Evolutionary conservation across 2,888 invertebrate genomes (phyloP), one percentile per base, ranked within the genome.

Genomic region (Yponomeuta cagnagella): DNA sequence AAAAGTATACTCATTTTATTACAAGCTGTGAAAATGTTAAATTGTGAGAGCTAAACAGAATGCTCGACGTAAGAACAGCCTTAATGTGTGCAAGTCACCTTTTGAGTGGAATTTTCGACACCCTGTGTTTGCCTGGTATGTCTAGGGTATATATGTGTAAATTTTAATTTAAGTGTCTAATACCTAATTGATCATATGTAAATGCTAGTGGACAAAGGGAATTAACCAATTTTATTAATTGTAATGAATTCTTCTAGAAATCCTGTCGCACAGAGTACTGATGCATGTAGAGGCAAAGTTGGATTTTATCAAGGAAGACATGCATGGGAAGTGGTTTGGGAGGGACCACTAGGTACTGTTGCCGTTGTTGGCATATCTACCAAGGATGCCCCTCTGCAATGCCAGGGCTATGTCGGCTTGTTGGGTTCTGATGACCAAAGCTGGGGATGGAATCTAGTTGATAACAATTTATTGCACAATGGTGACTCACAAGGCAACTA

Each of bases 401-500:
- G 97, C 86, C 97, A 96, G 80, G 99, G 99, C 71, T 99, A 99
- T 93, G 96, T 98, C 70, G 97, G 98, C 10, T 92, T 99, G 72
- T 91, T 99, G 74, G 99, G 99, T 48, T 96, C 97, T 6, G 98
- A 99, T 91, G 97, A 98, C 84, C 97, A 99, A 86, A 98, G 98
- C 81, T 99, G 99, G 99, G 99, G 99, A 15, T 99, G 99, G 99
- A 99, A 99, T 94, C 94, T 99, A 78, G 99, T 99, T 70, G 99
- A 99, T 91, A 99, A 99, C 93, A 96, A 97, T 90, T 94, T 99
- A 77, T 93, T 99, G 78, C 99, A 99, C 86, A 98, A 98, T 93
- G 99, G 99, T 71, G 97, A 98, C 88, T 96, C 96, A 75, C 97
- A 97, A 89, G 98, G 98, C 75, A 97, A 96, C 84, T 99, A 98